Conservation (phyloP, 2,113 vertebrate genomes). For the Equus quagga region DNA sequence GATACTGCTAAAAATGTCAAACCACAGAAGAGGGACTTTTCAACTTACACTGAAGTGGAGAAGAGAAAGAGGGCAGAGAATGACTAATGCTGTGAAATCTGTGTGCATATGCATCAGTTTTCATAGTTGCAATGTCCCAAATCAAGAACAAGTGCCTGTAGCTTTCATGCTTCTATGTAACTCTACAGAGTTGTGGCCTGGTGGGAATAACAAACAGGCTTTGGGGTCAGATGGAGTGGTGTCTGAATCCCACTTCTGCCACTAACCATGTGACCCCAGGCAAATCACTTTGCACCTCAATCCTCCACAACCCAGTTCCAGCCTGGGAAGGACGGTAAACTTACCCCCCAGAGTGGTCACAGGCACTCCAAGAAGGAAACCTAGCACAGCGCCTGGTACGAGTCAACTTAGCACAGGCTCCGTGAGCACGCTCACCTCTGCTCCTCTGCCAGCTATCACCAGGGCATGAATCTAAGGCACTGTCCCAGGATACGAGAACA, state of each 20-base stretch:
- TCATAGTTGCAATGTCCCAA: background rate
- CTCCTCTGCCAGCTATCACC: background rate
- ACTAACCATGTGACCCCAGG: background rate
- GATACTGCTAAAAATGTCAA: background rate
- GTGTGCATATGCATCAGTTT: background rate
- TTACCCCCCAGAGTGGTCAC: background rate
- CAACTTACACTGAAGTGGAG: background rate
- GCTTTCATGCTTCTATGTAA: background rate
- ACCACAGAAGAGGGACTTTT: background rate
- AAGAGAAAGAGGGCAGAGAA: background rate
- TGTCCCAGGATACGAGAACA: background rate
- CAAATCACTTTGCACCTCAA: background rate
- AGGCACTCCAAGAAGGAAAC: background rate
- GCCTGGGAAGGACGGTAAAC: background rate
- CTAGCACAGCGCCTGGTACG: background rate
- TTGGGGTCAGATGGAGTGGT: background rate
- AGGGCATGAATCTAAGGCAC: background rate
- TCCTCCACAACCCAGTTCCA: background rate
- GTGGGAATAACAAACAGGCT: background rate
- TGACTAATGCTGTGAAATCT: background rate
- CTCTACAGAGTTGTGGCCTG: background rate
- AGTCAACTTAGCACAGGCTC: background rate
- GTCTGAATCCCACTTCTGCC: background rate
- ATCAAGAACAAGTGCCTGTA: background rate
- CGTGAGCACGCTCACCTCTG: rapidly evolving